phyloP scores from a whole-genome alignment of 2,888 invertebrate genomes.

The Spatulosminthurus flaviceps region DNA sequence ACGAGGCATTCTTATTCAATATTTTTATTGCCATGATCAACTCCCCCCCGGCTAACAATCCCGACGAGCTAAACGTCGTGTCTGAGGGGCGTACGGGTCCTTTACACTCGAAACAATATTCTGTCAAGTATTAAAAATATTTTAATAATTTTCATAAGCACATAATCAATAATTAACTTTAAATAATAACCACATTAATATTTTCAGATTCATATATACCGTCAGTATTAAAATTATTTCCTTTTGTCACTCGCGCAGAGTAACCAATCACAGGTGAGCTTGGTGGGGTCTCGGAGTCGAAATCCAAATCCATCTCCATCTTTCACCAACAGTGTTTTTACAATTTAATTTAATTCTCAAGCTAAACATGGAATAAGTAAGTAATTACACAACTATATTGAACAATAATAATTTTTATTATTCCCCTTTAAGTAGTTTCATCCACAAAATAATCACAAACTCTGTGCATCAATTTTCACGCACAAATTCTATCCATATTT shows the following conservation, averaged over 20 bases:
- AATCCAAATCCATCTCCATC: slow-evolving; percentile 49
- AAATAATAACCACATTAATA: background rate
- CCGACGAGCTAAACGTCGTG: slow-evolving; percentile 53
- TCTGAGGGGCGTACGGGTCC: slow-evolving; percentile 51
- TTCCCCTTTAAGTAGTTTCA: too few species aligned
- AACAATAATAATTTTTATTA: too few species aligned
- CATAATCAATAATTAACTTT: background rate
- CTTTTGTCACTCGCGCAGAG: background rate
- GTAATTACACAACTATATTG: too few species aligned
- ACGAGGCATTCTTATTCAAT: slow-evolving; percentile 31
- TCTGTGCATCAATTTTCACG: too few species aligned
- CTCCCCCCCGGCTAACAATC: slow-evolving; percentile 52
- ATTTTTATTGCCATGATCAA: slow-evolving; percentile 50
- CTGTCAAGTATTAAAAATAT: slow-evolving; percentile 12
- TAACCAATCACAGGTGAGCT: slow-evolving; percentile 60
- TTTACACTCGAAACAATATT: slow-evolving; percentile 58
- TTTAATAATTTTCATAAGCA: background rate
- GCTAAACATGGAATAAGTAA: too few species aligned
- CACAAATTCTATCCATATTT: too few species aligned
- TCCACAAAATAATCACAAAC: too few species aligned
- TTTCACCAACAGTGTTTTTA: too few species aligned
- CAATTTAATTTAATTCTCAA: too few species aligned
- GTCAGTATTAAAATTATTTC: slow-evolving; percentile 19
- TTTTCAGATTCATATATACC: slow-evolving; percentile 26
- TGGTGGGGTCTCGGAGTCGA: slow-evolving; percentile 59